Conservation (phyloP, 2,113 vertebrate species). For the Australoheros scitulus region DNA sequence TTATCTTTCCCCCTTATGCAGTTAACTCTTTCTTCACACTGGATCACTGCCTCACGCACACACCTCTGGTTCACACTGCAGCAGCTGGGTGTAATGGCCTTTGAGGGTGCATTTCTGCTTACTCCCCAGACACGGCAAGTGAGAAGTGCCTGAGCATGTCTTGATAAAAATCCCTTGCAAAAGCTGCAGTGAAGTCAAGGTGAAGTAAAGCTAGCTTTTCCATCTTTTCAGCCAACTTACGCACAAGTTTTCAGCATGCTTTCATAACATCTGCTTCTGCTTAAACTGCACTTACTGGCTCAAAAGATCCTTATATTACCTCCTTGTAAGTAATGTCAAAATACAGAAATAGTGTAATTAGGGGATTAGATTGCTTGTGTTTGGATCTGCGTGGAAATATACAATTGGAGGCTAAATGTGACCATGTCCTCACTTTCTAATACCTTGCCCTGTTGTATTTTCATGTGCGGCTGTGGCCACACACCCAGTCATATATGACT, state of each 20-base stretch:
- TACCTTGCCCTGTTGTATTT: not conserved
- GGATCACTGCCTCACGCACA: conserved; percentile 23
- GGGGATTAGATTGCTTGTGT: not conserved
- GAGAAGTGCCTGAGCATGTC: conserved; percentile 58
- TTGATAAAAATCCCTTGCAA: conserved; percentile 20
- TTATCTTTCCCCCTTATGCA: conserved; percentile 75
- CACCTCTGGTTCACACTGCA: conserved; percentile 34
- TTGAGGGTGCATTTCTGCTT: conserved; percentile 21
- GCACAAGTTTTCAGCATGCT: not conserved
- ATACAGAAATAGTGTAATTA: conserved; percentile 1
- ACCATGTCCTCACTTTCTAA: not conserved
- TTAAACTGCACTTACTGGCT: not conserved
- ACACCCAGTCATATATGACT: conserved; percentile 37
- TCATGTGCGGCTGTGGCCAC: conserved; percentile 27
- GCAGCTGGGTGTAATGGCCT: conserved; percentile 40
- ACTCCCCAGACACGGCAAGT: conserved; percentile 32
- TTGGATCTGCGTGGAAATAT: not conserved
- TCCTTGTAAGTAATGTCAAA: not conserved
- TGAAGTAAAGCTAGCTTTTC: not conserved
- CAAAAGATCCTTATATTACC: not conserved
- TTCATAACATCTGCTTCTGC: not conserved
- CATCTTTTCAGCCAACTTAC: conserved; percentile 13
- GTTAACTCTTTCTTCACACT: conserved; percentile 70
- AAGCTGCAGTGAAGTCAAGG: conserved; percentile 21
- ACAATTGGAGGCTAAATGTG: conserved; percentile 5